Evolutionary conservation across 2,113 vertebrate species (phyloP), one percentile per base, ranked within the genome.

Genomic region (Crocuta crocuta): DNA sequence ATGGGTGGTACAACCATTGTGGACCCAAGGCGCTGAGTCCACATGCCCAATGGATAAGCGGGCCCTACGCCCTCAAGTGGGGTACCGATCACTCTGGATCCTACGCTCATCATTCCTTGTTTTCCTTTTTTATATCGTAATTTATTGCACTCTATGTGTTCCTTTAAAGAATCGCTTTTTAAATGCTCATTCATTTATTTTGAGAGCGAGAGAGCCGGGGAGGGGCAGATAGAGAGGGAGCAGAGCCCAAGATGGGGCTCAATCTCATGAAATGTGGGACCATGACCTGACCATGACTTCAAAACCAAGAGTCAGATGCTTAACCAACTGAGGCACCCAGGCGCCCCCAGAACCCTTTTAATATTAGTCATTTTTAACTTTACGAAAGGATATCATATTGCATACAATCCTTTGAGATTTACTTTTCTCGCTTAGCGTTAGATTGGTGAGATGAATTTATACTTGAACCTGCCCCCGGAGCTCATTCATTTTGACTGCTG

Each of bases 31-130:
- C 26, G 21, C 26, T 21, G 26, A 11, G 7, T 43, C 55, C 23
- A 0, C 43, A 8, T 53, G 16, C 24, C 13, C 73, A 11, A 43
- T 19, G 81, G n/a, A 3, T n/a, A 53, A 58, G 19, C 5, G 0
- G 1, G 2, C 24, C 50, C 11, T 24, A 7, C 3, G 12, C 17
- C 45, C 65, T 19, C 0, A 11, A 16, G 0, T 2, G 2, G 31
- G 21, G 8, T 43, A 3, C 4, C 24, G 9, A 35, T 8, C 4
- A 1, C 1, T 45, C 74, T 8, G 15, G 4, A 10, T 8, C 15
- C 26, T 43, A 4, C 4, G 5, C 19, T 83, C 6, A 17, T 13
- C 21, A 50, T 16, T 48, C 11, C 16, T 63, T 1, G 0, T 24
- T 88, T 82, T 48, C 39, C 63, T 74, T 43, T 76, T 68, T 28